Evolutionary conservation across 2,113 vertebrate genomes (phyloP), one percentile per base, ranked within the genome.

Genomic region (Buteo buteo): DNA sequence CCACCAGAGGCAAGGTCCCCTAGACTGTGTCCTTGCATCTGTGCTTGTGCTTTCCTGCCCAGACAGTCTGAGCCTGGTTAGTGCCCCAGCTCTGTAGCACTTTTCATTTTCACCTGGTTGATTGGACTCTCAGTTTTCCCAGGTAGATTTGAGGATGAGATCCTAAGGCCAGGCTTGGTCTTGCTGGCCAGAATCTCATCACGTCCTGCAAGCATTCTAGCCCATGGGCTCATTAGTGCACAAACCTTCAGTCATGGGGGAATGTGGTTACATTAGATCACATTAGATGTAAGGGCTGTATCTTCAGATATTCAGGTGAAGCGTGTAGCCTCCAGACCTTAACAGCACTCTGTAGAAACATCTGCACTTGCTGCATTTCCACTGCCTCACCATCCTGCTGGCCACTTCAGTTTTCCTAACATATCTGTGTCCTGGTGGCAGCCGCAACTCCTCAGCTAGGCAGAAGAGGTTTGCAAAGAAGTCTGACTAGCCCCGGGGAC

Each of bases 1-100:
- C 47, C 22, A 47, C 24, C 13, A 19, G 19, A 64, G 8, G 22
- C 0, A 0, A 32, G 13, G 14, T 81, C 16, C 59, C 38, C 31
- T 50, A 11, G 21, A 8, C 21, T 29, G 32, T 66, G n/a, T 24
- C 15, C 42, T 62, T 54, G 19, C 16, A 24, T 47, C 15, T 14
- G 13, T 52, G 38, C n/a, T n/a, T 45, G 19, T 74, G 38, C 65
- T 90, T 69, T 93, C 32, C 26, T 79, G 42, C 28, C 16, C 32
- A 57, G 69, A n/a, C 19, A n/a, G 24, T 19, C 42, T 38, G 62
- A 76, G 13, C 16, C 22, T 40, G 29, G 16, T 67, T 76, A 79
- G 16, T 61, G 62, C 7, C 36, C 32, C 20, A 40, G 40, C 20
- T 79, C 59, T 62, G 72, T 1, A 54, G 40, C 45, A 66, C 31